phyloP scores from a whole-genome alignment of 2,797 vertebrate genomes.

The Xyrichtys novacula region DNA sequence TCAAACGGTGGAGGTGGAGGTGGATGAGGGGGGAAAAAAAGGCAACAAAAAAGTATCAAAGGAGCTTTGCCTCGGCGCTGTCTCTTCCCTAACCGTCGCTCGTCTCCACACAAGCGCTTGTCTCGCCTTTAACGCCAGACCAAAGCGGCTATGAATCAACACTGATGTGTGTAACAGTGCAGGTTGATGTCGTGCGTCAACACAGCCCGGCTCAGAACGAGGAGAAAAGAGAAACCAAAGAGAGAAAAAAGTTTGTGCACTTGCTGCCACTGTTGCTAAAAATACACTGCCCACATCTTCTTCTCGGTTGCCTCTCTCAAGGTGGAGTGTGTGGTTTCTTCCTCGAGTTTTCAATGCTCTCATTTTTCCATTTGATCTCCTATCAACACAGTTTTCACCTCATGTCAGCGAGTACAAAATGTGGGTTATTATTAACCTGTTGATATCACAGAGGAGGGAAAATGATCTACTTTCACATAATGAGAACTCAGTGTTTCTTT shows the following conservation, averaged over 20 bases:
- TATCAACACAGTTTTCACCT: slow-evolving; percentile 30
- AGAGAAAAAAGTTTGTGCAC: slow-evolving; percentile 74
- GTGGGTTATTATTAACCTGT: slow-evolving; percentile 46
- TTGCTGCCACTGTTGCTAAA: slow-evolving; percentile 79
- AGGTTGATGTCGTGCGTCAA: slow-evolving; percentile 76
- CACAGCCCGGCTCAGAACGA: slow-evolving; percentile 60
- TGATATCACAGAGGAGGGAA: slow-evolving; percentile 4
- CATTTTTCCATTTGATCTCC: slow-evolving; percentile 60
- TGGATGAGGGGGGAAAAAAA: slow-evolving; percentile 34
- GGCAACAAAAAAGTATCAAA: slow-evolving; percentile 77
- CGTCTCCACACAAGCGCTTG: slow-evolving; percentile 76
- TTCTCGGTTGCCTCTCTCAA: slow-evolving; percentile 56
- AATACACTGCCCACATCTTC: slow-evolving; percentile 81
- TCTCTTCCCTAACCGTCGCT: slow-evolving; percentile 80
- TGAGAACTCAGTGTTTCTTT: neutral
- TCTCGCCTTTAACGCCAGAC: slow-evolving; percentile 74
- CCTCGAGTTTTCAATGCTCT: slow-evolving; percentile 57
- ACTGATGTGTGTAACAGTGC: slow-evolving; percentile 72
- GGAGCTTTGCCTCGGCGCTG: slow-evolving; percentile 63
- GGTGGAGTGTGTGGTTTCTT: slow-evolving; percentile 66
- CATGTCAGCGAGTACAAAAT: slow-evolving; percentile 2
- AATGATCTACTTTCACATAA: slow-evolving; percentile 3
- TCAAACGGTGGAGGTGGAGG: slow-evolving; percentile 66
- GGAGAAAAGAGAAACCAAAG: slow-evolving; percentile 13
- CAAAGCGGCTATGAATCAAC: slow-evolving; percentile 75